phyloP scores from a whole-genome alignment of 2,113 vertebrate species.

The Chionis minor region DNA sequence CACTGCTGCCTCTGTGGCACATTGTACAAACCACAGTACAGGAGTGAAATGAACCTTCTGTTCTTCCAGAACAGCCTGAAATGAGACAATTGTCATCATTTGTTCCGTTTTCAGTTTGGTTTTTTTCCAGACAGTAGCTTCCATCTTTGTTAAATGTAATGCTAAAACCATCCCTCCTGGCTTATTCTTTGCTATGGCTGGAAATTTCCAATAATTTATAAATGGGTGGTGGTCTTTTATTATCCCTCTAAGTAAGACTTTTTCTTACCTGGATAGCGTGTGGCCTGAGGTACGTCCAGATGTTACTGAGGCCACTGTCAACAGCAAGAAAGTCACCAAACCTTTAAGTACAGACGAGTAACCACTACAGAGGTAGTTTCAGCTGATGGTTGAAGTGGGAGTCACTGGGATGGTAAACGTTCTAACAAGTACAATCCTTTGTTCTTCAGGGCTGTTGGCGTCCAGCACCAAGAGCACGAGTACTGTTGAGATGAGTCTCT shows the following conservation, averaged over 20 bases:
- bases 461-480: no score
- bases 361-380: not conserved
- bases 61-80: not conserved
- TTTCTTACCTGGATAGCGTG: not conserved
- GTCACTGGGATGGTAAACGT: rapidly evolving
- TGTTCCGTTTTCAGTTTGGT: not conserved
- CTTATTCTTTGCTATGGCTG: not conserved
- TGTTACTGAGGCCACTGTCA: no score
- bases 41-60: not conserved
- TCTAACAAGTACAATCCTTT: not conserved
- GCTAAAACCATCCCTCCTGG: not conserved
- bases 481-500: not conserved
- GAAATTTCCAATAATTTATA: not conserved
- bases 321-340: not conserved
- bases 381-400: not conserved
- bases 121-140: not conserved
- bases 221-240: not conserved
- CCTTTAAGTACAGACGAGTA: no score
- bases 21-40: not conserved
- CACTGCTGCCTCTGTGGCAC: not conserved
- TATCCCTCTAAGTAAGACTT: not conserved
- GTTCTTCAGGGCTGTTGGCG: not conserved
- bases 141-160: not conserved
- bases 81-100: not conserved
- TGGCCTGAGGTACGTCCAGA: not conserved